Conservation (phyloP, 2,888 invertebrate genomes). For the Mythimna lalbum region DNA sequence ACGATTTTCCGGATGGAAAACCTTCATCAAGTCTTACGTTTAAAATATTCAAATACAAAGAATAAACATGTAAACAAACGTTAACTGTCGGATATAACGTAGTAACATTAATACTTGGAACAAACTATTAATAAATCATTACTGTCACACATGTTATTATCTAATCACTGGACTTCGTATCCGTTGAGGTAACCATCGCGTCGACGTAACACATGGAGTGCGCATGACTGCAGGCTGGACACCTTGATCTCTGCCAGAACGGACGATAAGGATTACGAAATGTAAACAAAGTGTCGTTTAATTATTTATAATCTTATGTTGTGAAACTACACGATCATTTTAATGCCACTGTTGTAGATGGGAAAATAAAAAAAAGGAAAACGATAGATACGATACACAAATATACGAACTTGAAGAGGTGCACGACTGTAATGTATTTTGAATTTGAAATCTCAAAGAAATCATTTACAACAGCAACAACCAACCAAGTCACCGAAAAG, state of each 20-base stretch:
- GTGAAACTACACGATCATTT: slow-evolving; percentile 1
- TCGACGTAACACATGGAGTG: slow-evolving; percentile 7
- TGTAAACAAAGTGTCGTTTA: slow-evolving; percentile 21
- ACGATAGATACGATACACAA: too few relatives aligned
- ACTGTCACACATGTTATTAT: slow-evolving; percentile 9
- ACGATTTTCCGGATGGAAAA: not conserved
- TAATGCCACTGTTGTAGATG: not conserved
- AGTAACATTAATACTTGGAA: slow-evolving; percentile 6
- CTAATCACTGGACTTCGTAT: slow-evolving; percentile 42
- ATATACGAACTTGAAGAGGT: not conserved
- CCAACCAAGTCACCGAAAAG: not conserved
- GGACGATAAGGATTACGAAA: slow-evolving; percentile 36
- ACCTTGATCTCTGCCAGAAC: slow-evolving; percentile 2
- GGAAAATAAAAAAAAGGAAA: too few relatives aligned
- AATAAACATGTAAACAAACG: not conserved
- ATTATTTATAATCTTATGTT: not conserved
- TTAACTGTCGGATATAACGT: slow-evolving; percentile 3
- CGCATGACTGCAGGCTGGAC: slow-evolving; percentile 30
- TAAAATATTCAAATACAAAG: not conserved
- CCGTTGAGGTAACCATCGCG: slow-evolving; percentile 33
- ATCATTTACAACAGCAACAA: not conserved
- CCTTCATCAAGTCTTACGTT: not conserved
- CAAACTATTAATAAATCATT: slow-evolving; percentile 13
- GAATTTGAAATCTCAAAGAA: not conserved
- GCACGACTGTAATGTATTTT: not conserved